Evolutionary conservation across 1,140 invertebrate genomes (phyloP), one percentile per base, ranked within the genome.

Genomic region (Oryzaephilus surinamensis): DNA sequence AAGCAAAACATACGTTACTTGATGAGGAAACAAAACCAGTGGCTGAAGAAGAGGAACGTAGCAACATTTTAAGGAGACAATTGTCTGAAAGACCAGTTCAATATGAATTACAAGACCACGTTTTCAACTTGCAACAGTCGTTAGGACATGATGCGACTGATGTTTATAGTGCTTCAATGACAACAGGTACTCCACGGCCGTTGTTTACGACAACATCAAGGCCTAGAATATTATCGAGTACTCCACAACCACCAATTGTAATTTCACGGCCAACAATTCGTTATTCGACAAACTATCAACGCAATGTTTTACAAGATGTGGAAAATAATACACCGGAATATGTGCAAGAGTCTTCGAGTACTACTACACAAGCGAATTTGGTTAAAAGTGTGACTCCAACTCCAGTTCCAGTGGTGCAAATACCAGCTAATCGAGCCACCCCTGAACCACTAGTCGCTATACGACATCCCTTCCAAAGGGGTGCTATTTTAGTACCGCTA

Each of bases 201-300:
- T 57, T 80, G 8, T 79, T 80, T 46, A 81, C 76, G 2, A 81
- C 76, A 0, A 71, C 70, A 6, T 68, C 63, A 2, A 58, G 65
- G 13, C 58, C 69, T 0, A 51, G 64, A 18, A 11, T 66, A 11
- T 33, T 66, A 32, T 42, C 41, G 11, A 50, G 38, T 37, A 50
- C 47, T n/a, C 42, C 49, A 16, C 5, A 60, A 15, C 10, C 21
- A 15, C 45, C 47, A n/a, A 24, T 17, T 33, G 58, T 69, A 19
- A 20, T 62, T 61, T 20, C 48, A 42, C 50, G 53, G 44, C 41
- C 58, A 35, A 54, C 63, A 62, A 40, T 39, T 18, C 42, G 45
- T 14, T 57, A 52, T 43, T 45, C 51, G 2, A 28, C 41, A 15
- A 50, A 50, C 31, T 45, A 51, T 42, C 50, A 59, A 41, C 36